Percentiles rank a stretch among this genome's conserved stretches.
Conservation (phyloP, 2,888 invertebrate genomes). For the Terebella lapidaria region DNA sequence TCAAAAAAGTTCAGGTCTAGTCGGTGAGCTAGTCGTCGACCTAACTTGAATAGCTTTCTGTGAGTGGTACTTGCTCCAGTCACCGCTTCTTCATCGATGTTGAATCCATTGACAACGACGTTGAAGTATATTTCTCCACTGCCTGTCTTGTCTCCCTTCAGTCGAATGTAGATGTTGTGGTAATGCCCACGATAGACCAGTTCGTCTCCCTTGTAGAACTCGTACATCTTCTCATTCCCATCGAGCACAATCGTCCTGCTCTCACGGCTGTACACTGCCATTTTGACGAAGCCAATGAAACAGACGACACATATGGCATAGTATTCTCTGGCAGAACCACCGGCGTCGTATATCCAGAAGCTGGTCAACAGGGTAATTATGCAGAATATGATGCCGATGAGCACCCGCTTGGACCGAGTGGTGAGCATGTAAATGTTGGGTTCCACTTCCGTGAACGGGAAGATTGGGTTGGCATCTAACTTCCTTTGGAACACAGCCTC, state of each 20-base stretch:
- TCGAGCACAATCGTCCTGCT: not conserved
- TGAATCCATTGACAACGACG: not conserved
- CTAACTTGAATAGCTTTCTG: not conserved
- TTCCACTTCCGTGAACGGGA: not conserved
- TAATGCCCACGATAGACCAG: not conserved
- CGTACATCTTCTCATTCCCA: not conserved
- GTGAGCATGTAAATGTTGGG: not conserved
- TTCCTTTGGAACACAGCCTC: not conserved
- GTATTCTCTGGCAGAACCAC: not conserved
- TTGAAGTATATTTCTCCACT: not conserved
- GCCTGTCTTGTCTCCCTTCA: not conserved
- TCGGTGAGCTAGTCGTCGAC: not conserved
- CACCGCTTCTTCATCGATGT: not conserved
- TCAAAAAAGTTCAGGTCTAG: not conserved
- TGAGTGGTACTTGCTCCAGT: not conserved
- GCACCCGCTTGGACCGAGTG: not conserved
- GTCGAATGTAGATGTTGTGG: not conserved
- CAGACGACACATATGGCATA: not conserved
- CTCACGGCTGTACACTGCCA: not conserved
- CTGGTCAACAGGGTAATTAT: not conserved
- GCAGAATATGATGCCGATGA: not conserved
- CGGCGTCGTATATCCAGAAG: not conserved
- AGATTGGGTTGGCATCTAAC: not conserved
- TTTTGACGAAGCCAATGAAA: not conserved
- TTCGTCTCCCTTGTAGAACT: not conserved